Conservation (phyloP, 2,797 vertebrate genomes). For the Chiloscyllium punctatum region DNA sequence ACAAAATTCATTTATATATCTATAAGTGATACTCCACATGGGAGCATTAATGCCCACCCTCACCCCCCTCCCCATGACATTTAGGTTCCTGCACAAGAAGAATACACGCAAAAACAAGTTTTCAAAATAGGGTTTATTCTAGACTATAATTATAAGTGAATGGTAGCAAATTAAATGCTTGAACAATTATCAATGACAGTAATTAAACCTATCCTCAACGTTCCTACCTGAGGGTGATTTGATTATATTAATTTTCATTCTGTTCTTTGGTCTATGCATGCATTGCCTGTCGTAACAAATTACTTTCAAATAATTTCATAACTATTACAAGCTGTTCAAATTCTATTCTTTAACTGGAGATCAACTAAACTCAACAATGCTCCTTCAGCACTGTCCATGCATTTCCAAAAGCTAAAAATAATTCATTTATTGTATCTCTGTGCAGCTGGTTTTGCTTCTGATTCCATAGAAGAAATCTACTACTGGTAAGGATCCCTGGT, state of each 20-base stretch:
- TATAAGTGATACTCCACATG: not conserved
- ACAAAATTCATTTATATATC: not conserved
- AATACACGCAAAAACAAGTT: not conserved
- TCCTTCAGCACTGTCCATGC: not conserved
- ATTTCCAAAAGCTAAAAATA: not conserved
- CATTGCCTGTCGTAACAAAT: not conserved
- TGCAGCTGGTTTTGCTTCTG: not conserved
- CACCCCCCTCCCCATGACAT: not conserved
- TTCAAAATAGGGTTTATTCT: not conserved
- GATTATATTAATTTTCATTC: constrained; percentile 10
- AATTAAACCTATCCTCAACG: not conserved
- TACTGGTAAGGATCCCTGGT: not conserved
- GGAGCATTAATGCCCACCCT: not conserved
- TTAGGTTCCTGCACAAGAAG: no score
- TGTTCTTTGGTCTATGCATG: not conserved
- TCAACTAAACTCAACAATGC: not conserved
- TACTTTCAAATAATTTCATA: not conserved
- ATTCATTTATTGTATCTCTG: not conserved
- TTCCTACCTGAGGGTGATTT: not conserved
- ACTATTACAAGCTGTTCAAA: not conserved
- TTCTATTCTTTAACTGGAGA: not conserved
- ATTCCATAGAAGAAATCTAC: not conserved
- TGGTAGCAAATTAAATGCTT: constrained; percentile 17
- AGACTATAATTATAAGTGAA: not conserved
- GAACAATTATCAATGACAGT: not conserved